Conservation (phyloP, 92 coral and sea anemone species). For the Paragorgia papillata region DNA sequence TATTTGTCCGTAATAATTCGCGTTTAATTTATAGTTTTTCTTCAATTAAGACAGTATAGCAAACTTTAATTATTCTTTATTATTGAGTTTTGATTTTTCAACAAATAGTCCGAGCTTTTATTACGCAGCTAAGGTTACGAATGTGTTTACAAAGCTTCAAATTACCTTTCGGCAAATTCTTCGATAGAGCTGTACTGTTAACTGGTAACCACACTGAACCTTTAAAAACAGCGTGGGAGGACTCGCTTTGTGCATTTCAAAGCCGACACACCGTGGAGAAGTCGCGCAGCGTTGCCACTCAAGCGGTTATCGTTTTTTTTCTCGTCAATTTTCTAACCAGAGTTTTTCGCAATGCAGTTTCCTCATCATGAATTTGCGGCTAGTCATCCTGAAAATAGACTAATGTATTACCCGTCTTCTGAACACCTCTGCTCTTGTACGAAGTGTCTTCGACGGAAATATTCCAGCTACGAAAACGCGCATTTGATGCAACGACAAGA, state of each 20-base stretch:
- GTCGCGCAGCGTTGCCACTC: too few species aligned
- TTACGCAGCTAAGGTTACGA: slow-evolving; percentile 28
- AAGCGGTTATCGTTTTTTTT: too few species aligned
- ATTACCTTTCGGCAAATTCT: slow-evolving; percentile 30
- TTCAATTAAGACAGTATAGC: slow-evolving; percentile 45
- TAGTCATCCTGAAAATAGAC: slow-evolving; percentile 7
- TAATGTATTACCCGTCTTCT: slow-evolving; percentile 22
- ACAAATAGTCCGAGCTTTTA: slow-evolving; percentile 24
- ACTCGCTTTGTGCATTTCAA: background rate
- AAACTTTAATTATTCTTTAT: slow-evolving; percentile 48
- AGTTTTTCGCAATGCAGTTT: slow-evolving; percentile 28
- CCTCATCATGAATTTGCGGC: slow-evolving; percentile 16
- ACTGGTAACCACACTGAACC: slow-evolving; percentile 17
- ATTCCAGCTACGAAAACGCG: slow-evolving; percentile 11
- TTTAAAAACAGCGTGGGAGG: background rate
- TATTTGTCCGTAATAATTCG: slow-evolving; percentile 32
- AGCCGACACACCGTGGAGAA: too few species aligned
- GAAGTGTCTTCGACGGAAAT: slow-evolving; percentile 26
- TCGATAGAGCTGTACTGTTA: slow-evolving; percentile 15
- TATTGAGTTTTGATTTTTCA: slow-evolving; percentile 34
- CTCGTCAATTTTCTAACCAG: too few species aligned
- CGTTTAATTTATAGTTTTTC: slow-evolving; percentile 28
- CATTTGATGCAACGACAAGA: slow-evolving; percentile 35
- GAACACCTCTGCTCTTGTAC: slow-evolving; percentile 26
- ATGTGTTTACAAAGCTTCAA: slow-evolving; percentile 30